Conservation (phyloP, 2,888 invertebrate genomes). For the Zootermopsis nevadensis region DNA sequence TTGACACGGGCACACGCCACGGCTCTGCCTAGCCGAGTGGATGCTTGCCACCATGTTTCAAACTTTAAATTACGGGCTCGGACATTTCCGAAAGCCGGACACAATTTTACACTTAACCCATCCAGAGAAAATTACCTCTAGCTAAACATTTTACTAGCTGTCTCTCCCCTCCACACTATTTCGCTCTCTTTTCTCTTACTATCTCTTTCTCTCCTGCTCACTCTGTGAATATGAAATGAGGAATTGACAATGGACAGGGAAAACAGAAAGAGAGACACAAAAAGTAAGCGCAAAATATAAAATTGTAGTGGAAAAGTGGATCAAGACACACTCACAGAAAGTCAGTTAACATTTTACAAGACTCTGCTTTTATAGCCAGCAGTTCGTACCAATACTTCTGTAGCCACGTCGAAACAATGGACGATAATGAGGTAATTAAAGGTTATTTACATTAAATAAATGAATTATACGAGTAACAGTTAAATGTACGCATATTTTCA, state of each 20-base stretch:
- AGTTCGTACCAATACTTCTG: too few species aligned
- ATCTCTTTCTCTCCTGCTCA: neutral
- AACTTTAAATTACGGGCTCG: slow-evolving; percentile 51
- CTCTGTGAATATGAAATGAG: slow-evolving; percentile 34
- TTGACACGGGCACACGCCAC: slow-evolving; percentile 28
- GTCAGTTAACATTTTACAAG: neutral
- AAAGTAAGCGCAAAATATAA: slow-evolving; percentile 11
- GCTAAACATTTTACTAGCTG: slow-evolving; percentile 40
- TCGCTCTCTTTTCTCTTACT: slow-evolving; percentile 18
- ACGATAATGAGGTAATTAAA: too few species aligned
- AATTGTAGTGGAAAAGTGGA: slow-evolving; percentile 2
- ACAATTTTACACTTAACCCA: slow-evolving; percentile 52
- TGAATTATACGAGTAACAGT: too few species aligned
- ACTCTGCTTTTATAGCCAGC: too few species aligned
- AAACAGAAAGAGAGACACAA: neutral
- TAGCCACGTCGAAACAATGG: too few species aligned
- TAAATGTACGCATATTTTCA: too few species aligned
- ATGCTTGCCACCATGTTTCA: slow-evolving; percentile 42
- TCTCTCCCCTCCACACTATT: slow-evolving; percentile 43
- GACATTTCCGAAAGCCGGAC: slow-evolving; percentile 52
- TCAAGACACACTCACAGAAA: neutral
- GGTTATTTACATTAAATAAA: too few species aligned
- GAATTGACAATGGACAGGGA: slow-evolving; percentile 40
- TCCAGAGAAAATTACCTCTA: slow-evolving; percentile 48
- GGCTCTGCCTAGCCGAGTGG: slow-evolving; percentile 3